Evolutionary conservation across 2,113 vertebrate genomes (phyloP).

Genomic region (Ptyas mucosa): DNA sequence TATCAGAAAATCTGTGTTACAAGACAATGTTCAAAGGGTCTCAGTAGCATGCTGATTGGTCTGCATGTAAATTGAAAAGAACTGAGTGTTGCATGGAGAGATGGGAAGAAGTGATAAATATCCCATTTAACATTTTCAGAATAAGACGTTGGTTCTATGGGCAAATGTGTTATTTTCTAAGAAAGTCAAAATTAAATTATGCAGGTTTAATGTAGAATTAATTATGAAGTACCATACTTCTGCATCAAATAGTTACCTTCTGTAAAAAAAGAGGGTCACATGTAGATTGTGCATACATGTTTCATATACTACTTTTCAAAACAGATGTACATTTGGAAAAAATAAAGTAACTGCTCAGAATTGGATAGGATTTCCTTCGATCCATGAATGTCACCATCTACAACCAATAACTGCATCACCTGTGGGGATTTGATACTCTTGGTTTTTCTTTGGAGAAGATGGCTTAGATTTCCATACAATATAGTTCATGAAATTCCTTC

Average conservation of each 20-base stretch:
- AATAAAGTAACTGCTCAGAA: not conserved
- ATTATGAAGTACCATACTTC: not conserved
- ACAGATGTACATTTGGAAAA: not conserved
- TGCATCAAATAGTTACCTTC: not conserved
- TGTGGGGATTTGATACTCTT: not conserved
- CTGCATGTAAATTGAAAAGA: conserved; percentile 33
- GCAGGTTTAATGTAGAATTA: not conserved
- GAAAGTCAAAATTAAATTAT: not conserved
- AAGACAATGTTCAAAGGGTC: conserved; percentile 33
- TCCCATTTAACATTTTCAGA: not conserved
- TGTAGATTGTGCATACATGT: not conserved
- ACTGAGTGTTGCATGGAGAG: not conserved
- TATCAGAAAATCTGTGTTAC: conserved; percentile 63
- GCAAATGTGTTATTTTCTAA: not conserved
- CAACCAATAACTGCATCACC: not conserved
- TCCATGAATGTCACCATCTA: not conserved
- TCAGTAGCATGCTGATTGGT: not conserved
- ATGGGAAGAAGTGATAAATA: not conserved
- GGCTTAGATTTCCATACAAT: not conserved
- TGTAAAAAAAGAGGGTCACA: not conserved
- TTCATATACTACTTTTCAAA: not conserved
- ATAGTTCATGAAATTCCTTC: not conserved
- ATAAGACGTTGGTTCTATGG: not conserved
- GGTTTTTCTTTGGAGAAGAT: not conserved
- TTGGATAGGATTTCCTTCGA: not conserved